phyloP scores from a whole-genome alignment of 2,888 invertebrate species.

The Hypomecis punctinalis region DNA sequence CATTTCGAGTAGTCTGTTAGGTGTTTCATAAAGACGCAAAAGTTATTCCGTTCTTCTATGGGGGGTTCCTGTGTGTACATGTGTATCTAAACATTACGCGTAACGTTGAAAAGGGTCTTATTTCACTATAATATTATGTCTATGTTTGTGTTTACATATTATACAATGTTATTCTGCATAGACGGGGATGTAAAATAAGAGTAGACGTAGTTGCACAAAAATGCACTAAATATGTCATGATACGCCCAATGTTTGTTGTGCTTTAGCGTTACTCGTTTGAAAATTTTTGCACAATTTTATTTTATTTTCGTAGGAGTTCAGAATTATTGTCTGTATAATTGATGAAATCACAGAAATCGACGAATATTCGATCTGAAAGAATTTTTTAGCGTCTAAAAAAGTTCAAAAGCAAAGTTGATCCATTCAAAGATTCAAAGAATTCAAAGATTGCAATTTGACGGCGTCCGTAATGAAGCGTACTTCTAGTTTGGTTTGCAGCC shows the following conservation, averaged over 20 bases:
- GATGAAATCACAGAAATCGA: background rate
- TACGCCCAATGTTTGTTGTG: background rate
- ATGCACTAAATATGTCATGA: background rate
- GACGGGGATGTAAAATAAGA: background rate
- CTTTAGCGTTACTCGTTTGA: background rate
- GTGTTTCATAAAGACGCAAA: too few species aligned
- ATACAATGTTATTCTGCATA: background rate
- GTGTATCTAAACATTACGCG: background rate
- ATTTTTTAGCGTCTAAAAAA: too few species aligned
- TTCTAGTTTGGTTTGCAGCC: too few species aligned
- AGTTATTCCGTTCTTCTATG: too few species aligned
- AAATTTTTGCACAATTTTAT: background rate
- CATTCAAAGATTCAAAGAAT: too few species aligned
- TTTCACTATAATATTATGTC: too few species aligned
- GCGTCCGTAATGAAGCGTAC: too few species aligned
- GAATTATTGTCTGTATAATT: background rate
- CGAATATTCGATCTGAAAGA: background rate
- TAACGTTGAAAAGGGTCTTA: background rate
- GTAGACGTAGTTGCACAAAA: background rate
- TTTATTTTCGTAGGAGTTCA: background rate
- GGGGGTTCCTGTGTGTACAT: too few species aligned
- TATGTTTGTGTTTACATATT: background rate
- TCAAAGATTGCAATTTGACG: constrained; percentile 2
- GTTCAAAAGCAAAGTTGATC: too few species aligned
- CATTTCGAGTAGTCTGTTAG: too few species aligned